Percentiles rank a stretch among this genome's conserved stretches.
These are phyloP conservation scores for Pocillopora grandis DNA, from an alignment of 92 coral and sea anemone genomes.

Conservation along the genomic window DNA sequence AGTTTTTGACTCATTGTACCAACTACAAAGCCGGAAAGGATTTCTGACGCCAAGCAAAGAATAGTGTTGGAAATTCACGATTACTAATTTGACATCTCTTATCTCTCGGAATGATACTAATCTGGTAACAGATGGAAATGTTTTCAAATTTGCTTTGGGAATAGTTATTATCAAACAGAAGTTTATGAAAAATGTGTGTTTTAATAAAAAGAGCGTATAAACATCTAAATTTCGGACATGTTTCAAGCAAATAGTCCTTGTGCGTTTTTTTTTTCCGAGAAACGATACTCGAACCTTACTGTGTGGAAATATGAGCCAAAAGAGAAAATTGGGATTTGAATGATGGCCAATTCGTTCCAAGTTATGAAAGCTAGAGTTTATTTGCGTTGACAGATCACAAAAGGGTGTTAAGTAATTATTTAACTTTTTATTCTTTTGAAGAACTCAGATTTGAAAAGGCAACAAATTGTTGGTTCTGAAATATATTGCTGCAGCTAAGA, in stretches of 20 bases:
- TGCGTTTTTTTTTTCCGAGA: not conserved
- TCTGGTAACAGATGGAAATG: slow-evolving; percentile 17
- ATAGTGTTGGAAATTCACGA: slow-evolving; percentile 19
- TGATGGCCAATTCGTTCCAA: too few relatives aligned
- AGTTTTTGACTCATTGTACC: not conserved
- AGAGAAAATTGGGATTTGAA: too few relatives aligned
- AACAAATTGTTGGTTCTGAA: too few relatives aligned
- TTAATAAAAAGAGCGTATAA: not conserved
- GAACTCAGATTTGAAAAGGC: too few relatives aligned
- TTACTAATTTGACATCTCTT: not conserved
- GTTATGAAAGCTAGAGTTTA: too few relatives aligned
- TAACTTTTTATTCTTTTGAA: too few relatives aligned
- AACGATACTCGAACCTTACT: not conserved
- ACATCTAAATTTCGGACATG: not conserved
- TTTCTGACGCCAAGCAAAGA: slow-evolving; percentile 13
- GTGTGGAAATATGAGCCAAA: too few relatives aligned
- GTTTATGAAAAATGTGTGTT: not conserved
- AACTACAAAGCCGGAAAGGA: slow-evolving; percentile 11
- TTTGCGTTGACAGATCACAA: too few relatives aligned
- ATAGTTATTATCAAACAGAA: not conserved
- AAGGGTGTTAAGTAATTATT: too few relatives aligned
- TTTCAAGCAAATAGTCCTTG: not conserved
- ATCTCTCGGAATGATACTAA: slow-evolving; percentile 3
- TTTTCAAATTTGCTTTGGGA: slow-evolving; percentile 21
- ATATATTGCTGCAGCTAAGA: too few relatives aligned